These are phyloP conservation scores for Girardinichthys multiradiatus DNA, from an alignment of 2,113 vertebrate genomes.

Conservation along the genomic window DNA sequence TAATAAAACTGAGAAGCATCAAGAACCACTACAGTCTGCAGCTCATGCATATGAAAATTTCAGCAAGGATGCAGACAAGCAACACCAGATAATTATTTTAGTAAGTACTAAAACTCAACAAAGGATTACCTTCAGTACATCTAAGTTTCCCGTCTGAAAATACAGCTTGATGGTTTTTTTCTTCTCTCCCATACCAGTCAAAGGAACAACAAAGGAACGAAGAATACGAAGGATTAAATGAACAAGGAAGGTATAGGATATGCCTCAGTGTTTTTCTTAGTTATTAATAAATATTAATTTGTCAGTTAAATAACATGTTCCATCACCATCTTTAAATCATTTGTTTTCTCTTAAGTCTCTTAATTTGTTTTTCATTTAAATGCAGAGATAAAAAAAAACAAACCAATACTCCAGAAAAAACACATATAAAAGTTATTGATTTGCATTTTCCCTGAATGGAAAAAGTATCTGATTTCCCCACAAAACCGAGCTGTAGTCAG, in stretches of 20 bases:
- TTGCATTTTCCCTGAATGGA: no score
- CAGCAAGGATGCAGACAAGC: constrained; percentile 64
- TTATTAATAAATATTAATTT: no score
- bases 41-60: constrained; percentile 65
- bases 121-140: fast-evolving
- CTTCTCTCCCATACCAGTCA: constrained; percentile 62
- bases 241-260: constrained; percentile 75
- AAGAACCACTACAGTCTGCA: constrained; percentile 38
- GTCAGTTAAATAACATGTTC: background rate
- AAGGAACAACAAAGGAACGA: constrained; percentile 68
- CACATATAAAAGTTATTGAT: no score
- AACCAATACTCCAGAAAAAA: no score
- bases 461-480: no score
- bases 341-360: no score
- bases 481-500: no score
- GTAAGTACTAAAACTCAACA: constrained; percentile 71
- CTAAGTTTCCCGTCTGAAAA: background rate
- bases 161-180: background rate
- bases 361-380: no score
- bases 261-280: background rate
- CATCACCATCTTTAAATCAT: no score
- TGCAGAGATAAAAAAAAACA: no score
- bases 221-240: constrained; percentile 66
- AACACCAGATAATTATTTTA: constrained; percentile 74
- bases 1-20: constrained; percentile 9